Conservation (phyloP, 2,888 invertebrate species). For the Spisula solida region DNA sequence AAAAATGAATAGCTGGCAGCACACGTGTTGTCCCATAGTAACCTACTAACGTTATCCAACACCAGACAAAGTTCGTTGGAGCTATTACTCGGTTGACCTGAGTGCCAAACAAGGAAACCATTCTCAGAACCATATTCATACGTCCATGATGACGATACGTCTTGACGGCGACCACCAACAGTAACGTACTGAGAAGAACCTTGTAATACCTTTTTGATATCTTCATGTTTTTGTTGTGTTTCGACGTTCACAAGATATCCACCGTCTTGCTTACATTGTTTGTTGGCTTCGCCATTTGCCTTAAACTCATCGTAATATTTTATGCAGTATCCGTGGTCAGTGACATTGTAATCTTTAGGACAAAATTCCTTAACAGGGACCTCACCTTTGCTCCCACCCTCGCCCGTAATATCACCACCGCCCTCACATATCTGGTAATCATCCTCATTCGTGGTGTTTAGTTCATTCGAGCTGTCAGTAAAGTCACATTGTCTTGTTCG, state of each 20-base stretch:
- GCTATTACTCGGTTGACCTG: background rate
- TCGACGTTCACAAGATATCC: slow-evolving; percentile 24
- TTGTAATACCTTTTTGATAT: background rate
- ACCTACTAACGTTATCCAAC: background rate
- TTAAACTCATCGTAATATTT: background rate
- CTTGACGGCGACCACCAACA: slow-evolving; percentile 6
- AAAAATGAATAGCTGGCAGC: background rate
- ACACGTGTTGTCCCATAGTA: background rate
- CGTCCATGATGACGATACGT: slow-evolving; percentile 10
- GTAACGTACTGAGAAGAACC: background rate
- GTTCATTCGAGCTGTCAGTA: background rate
- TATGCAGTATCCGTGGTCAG: slow-evolving; percentile 16
- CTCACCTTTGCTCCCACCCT: too few relatives aligned
- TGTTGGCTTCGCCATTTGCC: background rate
- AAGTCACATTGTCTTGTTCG: background rate
- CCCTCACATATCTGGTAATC: background rate
- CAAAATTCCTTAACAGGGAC: background rate
- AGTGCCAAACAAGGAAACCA: background rate
- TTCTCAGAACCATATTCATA: slow-evolving; percentile 6
- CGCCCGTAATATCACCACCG: too few relatives aligned
- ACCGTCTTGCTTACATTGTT: slow-evolving; percentile 20
- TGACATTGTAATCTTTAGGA: background rate
- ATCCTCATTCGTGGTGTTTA: background rate
- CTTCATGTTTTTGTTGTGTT: background rate
- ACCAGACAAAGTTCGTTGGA: background rate